Evolutionary conservation across 2,113 vertebrate species (phyloP).

Genomic region (Gopherus flavomarginatus): DNA sequence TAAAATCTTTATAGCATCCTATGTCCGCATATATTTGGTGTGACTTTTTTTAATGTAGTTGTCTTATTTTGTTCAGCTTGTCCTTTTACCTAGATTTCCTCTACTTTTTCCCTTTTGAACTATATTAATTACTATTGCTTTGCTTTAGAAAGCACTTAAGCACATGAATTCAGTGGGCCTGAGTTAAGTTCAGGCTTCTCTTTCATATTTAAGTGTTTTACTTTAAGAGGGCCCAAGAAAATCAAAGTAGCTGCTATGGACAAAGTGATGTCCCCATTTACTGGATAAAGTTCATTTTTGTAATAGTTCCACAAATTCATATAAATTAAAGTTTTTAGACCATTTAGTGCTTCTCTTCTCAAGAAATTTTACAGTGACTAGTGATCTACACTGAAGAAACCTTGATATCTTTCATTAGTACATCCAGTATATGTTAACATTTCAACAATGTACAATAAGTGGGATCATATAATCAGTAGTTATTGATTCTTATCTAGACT

Average conservation of each 20-base stretch:
- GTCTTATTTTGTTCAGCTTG: background rate
- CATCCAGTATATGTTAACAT: background rate
- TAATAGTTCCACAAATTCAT: background rate
- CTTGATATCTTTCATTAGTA: background rate
- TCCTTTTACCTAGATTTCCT: background rate
- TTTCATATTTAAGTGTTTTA: background rate
- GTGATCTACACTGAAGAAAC: background rate
- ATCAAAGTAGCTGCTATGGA: background rate
- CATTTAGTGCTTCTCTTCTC: background rate
- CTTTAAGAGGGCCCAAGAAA: background rate
- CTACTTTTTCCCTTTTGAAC: background rate
- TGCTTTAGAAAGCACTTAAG: background rate
- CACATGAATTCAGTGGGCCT: background rate
- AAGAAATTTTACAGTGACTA: background rate
- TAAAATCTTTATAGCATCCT: background rate
- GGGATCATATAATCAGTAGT: background rate
- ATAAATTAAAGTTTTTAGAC: background rate
- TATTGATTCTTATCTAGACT: background rate
- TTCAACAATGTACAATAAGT: background rate
- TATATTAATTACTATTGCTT: background rate
- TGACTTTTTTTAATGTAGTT: background rate
- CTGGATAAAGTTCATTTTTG: background rate
- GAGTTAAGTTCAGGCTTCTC: too few species aligned
- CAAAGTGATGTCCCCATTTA: background rate
- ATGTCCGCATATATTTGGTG: background rate